phyloP scores from a whole-genome alignment of 2,113 vertebrate genomes.

The Eudorcas thomsonii region DNA sequence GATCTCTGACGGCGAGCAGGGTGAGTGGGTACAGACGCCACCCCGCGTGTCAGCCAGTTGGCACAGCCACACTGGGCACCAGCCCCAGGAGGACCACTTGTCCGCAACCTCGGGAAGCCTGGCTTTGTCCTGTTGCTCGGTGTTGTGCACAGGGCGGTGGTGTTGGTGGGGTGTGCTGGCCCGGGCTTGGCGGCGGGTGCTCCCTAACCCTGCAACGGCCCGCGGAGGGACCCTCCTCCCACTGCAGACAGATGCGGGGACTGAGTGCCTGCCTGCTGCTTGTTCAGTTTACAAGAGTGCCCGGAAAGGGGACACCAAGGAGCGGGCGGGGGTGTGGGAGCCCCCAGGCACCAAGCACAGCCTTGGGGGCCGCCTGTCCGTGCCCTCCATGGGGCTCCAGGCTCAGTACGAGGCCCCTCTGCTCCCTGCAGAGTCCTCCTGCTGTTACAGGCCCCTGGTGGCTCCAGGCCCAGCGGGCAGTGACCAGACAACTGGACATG shows the following conservation, averaged over 20 bases:
- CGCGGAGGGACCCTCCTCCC: not conserved
- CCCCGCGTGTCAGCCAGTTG: fast-evolving
- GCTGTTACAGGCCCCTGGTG: fast-evolving
- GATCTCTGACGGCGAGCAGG: conserved; percentile 92
- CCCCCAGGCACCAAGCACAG: not conserved
- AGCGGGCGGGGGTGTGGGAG: fast-evolving
- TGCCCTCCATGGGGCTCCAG: fast-evolving
- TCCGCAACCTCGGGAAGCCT: not conserved
- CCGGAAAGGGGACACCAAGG: not conserved
- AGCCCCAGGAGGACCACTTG: too few species aligned
- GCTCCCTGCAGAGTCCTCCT: not conserved
- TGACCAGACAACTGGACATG: not conserved
- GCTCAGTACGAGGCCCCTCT: fast-evolving
- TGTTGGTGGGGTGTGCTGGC: fast-evolving
- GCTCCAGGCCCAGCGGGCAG: not conserved
- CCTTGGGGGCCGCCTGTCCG: not conserved
- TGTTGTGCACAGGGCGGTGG: not conserved
- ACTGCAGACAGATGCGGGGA: not conserved
- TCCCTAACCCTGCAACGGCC: fast-evolving
- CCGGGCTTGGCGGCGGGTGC: fast-evolving
- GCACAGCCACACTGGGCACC: fast-evolving
- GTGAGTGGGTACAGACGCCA: conserved; percentile 75
- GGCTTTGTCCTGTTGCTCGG: not conserved
- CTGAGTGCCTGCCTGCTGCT: not conserved
- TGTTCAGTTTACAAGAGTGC: not conserved